Conservation (phyloP, 2,888 invertebrate species). For the Oscheius sp. region DNA sequence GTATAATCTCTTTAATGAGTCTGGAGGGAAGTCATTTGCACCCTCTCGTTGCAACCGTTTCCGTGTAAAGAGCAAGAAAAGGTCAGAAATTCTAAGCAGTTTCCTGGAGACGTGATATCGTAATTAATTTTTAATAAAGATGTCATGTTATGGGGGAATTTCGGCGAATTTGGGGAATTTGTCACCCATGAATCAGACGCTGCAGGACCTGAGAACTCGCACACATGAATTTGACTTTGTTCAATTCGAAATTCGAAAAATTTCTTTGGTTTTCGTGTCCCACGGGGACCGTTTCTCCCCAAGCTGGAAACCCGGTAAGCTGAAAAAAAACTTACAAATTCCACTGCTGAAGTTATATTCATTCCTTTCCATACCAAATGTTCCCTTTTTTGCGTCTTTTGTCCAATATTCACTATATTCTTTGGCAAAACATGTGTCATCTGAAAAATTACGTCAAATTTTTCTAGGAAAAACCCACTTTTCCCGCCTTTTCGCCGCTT, state of each 20-base stretch:
- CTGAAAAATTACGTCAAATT: not conserved
- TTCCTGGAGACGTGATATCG: not conserved
- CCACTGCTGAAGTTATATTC: slow-evolving; percentile 27
- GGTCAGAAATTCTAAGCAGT: not conserved
- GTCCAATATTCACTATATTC: slow-evolving; percentile 37
- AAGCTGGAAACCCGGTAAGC: not conserved
- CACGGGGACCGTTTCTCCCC: not conserved
- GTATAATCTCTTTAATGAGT: no score
- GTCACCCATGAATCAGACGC: no score
- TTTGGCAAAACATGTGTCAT: slow-evolving; percentile 33
- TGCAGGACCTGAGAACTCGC: no score
- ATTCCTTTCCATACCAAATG: slow-evolving; percentile 27
- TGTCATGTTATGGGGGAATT: not conserved
- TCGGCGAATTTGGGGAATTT: no score
- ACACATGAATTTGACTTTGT: no score
- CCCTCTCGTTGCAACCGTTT: no score
- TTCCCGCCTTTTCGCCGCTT: slow-evolving; percentile 18
- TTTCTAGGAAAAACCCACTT: not conserved
- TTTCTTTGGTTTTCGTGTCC: no score
- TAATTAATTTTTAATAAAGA: not conserved
- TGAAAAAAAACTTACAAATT: slow-evolving; percentile 18
- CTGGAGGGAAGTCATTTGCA: no score
- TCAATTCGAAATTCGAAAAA: no score
- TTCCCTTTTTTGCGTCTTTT: slow-evolving; percentile 7
- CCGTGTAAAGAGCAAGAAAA: no score